Percentiles rank a stretch among this genome's conserved stretches.
These are phyloP conservation scores for Clarias fuscus DNA, from an alignment of 2,797 vertebrate species.

Conservation along the genomic window DNA sequence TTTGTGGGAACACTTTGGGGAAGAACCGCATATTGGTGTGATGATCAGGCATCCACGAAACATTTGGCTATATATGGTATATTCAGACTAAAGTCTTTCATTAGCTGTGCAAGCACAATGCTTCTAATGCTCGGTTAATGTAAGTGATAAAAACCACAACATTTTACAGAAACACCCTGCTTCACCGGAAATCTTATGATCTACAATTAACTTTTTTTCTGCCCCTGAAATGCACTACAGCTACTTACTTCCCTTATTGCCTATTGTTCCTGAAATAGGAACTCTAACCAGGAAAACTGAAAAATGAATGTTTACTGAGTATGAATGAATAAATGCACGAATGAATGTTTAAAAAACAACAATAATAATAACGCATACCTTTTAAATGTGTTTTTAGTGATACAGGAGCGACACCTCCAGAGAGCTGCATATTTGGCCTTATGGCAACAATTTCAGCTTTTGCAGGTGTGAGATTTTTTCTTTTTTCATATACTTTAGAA, in stretches of 20 bases:
- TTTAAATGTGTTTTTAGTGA: slow-evolving; percentile 73
- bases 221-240: neutral
- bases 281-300: no score
- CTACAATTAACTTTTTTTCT: neutral
- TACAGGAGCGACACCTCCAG: slow-evolving; percentile 85
- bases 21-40: neutral
- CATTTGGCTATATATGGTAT: neutral
- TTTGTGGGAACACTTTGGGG: neutral
- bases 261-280: neutral
- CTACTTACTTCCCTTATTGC: neutral
- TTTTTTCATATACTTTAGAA: neutral
- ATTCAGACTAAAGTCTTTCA: neutral
- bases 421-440: slow-evolving; percentile 93
- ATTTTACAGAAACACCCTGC: neutral
- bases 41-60: neutral
- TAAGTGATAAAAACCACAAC: neutral
- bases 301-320: neutral
- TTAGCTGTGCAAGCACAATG: neutral
- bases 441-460: slow-evolving; percentile 90
- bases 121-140: neutral
- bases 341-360: neutral
- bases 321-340: neutral
- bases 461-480: slow-evolving; percentile 75
- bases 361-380: neutral
- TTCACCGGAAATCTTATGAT: neutral